A percentile compares a stretch with the other conserved stretches of the same genome.
These are phyloP conservation scores for Porites australiensis DNA, from an alignment of 64 coral and sea anemone genomes.

Conservation along the genomic window DNA sequence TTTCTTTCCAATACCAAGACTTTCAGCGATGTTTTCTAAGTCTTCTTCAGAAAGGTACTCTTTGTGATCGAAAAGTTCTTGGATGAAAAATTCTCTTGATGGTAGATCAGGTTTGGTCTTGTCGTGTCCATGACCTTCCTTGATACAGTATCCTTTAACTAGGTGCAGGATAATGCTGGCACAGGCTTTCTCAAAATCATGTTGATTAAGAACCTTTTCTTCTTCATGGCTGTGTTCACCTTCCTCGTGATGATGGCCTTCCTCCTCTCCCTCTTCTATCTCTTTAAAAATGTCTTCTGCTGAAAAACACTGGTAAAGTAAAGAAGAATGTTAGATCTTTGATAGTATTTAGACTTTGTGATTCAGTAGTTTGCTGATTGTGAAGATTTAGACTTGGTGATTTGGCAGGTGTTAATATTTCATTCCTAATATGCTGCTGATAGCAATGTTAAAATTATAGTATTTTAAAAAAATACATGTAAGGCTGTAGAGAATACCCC, in stretches of 20 bases:
- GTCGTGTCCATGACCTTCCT: slow-evolving; percentile 49
- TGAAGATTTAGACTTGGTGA: too few relatives aligned
- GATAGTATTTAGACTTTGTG: too few relatives aligned
- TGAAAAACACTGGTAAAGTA: slow-evolving; percentile 38
- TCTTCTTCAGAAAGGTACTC: slow-evolving; percentile 49
- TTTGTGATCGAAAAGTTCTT: slow-evolving; percentile 70
- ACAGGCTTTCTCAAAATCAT: slow-evolving; percentile 78
- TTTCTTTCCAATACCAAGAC: slow-evolving; percentile 60
- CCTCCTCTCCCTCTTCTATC: not conserved
- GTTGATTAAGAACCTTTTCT: slow-evolving; percentile 29
- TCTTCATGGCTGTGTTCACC: not conserved
- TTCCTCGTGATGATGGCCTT: not conserved
- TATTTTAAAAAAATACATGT: too few relatives aligned
- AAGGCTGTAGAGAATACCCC: too few relatives aligned
- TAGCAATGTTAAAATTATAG: too few relatives aligned
- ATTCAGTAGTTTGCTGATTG: too few relatives aligned
- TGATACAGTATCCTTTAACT: slow-evolving; percentile 79
- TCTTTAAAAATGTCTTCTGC: slow-evolving; percentile 44
- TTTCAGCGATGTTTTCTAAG: slow-evolving; percentile 31
- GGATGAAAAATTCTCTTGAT: slow-evolving; percentile 66
- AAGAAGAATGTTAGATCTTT: not conserved
- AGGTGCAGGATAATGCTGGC: slow-evolving; percentile 75
- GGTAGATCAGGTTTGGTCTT: slow-evolving; percentile 12
- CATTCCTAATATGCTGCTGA: too few relatives aligned
- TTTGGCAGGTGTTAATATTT: too few relatives aligned